Evolutionary conservation across 1,140 invertebrate genomes (phyloP).

Genomic region (Lethrus apterus): DNA sequence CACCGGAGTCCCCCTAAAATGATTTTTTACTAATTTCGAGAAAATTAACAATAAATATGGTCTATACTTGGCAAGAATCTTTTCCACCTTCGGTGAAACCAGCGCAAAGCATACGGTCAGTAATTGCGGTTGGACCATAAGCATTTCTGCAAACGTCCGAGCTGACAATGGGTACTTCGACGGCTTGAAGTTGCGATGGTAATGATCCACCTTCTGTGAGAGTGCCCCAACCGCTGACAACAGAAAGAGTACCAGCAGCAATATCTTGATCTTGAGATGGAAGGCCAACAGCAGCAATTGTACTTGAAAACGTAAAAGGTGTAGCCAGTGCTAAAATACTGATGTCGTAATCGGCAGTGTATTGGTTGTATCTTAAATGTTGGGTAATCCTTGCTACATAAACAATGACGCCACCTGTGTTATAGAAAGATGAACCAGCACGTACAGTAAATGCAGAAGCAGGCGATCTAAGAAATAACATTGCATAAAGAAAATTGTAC

Average conservation of each 20-base stretch:
- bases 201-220: slow-evolving; percentile 16
- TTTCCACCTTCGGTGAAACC: slow-evolving; percentile 56
- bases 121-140: slow-evolving; percentile 42
- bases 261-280: slow-evolving; percentile 13
- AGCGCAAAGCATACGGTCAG: slow-evolving; percentile 64
- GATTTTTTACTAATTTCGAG: too few species aligned
- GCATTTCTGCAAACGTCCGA: slow-evolving; percentile 32
- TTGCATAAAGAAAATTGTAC: background rate
- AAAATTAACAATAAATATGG: slow-evolving; percentile 1
- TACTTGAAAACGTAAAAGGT: slow-evolving; percentile 27
- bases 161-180: slow-evolving; percentile 40
- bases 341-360: slow-evolving; percentile 51
- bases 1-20: slow-evolving; percentile 37
- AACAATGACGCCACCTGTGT: slow-evolving; percentile 38
- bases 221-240: slow-evolving; percentile 37
- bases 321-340: slow-evolving; percentile 43
- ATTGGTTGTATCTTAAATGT: slow-evolving; percentile 43
- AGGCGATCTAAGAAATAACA: background rate
- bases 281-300: slow-evolving; percentile 21
- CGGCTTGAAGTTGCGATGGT: slow-evolving; percentile 42
- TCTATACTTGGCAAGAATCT: slow-evolving; percentile 59
- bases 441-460: slow-evolving; percentile 30
- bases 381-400: slow-evolving; percentile 38
- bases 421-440: slow-evolving; percentile 40
- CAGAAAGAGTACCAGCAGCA: slow-evolving; percentile 16